Evolutionary conservation across 2,888 invertebrate genomes (phyloP).

Genomic region (Cataglyphis albicans): DNA sequence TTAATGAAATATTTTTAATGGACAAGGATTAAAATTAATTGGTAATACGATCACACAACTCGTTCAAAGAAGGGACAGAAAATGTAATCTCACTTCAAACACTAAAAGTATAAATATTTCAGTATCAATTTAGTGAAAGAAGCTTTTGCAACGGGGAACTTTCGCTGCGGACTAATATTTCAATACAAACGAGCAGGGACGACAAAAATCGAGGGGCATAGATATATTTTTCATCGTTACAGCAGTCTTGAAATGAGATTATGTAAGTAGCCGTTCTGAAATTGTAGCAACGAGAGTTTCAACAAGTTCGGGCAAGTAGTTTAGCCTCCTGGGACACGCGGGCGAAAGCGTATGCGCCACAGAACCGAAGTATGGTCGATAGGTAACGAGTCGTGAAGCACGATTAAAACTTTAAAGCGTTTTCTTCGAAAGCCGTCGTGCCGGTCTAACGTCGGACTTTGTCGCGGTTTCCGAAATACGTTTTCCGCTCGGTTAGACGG

Average conservation of each 20-base stretch:
- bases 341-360: conserved; percentile 60
- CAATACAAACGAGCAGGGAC: neutral
- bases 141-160: neutral
- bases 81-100: neutral
- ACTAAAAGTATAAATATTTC: neutral
- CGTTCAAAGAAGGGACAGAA: neutral
- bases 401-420: conserved; percentile 79
- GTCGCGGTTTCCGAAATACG: conserved; percentile 68
- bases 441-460: conserved; percentile 68
- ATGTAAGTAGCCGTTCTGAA: conserved; percentile 52
- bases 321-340: conserved; percentile 67
- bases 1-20: conserved; percentile 1
- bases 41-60: neutral
- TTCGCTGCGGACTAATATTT: neutral
- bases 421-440: conserved; percentile 60
- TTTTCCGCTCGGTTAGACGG: conserved; percentile 72
- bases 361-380: conserved; percentile 69
- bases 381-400: conserved; percentile 76
- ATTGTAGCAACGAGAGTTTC: conserved; percentile 59
- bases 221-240: conserved; percentile 51
- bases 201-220: conserved; percentile 5
- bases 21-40: conserved; percentile 11
- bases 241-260: conserved; percentile 31
- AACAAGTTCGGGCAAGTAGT: conserved; percentile 63
- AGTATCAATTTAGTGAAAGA: neutral